Evolutionary conservation across 2,113 vertebrate genomes (phyloP).

Genomic region (Trochalopteron elliotii): DNA sequence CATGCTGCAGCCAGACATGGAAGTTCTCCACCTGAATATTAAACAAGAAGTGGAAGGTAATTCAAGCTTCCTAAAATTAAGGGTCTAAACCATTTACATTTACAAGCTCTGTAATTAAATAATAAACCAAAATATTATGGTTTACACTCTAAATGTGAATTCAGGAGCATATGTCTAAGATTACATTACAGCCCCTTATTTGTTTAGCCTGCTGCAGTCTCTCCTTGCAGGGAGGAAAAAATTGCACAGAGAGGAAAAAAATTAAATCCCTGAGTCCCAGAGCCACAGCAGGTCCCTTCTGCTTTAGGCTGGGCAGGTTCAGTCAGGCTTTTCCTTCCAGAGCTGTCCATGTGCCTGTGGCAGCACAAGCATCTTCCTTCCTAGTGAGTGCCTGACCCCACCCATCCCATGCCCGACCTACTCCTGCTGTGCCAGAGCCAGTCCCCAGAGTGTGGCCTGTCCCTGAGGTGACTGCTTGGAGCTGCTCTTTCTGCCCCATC

Average conservation of each 20-base stretch:
- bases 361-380: background rate
- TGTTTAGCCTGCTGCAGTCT: background rate
- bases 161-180: constrained; percentile 12
- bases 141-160: constrained; percentile 10
- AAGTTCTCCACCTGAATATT: constrained; percentile 31
- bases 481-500: background rate
- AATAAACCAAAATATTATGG: constrained; percentile 40
- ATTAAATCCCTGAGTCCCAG: background rate
- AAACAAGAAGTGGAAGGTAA: constrained; percentile 21
- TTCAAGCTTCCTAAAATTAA: constrained; percentile 41
- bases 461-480: background rate
- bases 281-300: background rate
- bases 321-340: background rate
- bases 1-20: background rate
- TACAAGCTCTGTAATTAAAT: constrained; percentile 57
- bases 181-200: constrained; percentile 13
- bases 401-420: fast-evolving
- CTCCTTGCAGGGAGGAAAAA: background rate
- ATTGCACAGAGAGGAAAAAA: background rate
- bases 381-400: fast-evolving
- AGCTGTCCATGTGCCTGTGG: fast-evolving
- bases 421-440: background rate
- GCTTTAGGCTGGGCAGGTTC: background rate
- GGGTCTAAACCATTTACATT: constrained; percentile 33
- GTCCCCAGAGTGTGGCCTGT: background rate